Conservation (phyloP, 2,797 vertebrate species). For the Poliocrania exsul region DNA sequence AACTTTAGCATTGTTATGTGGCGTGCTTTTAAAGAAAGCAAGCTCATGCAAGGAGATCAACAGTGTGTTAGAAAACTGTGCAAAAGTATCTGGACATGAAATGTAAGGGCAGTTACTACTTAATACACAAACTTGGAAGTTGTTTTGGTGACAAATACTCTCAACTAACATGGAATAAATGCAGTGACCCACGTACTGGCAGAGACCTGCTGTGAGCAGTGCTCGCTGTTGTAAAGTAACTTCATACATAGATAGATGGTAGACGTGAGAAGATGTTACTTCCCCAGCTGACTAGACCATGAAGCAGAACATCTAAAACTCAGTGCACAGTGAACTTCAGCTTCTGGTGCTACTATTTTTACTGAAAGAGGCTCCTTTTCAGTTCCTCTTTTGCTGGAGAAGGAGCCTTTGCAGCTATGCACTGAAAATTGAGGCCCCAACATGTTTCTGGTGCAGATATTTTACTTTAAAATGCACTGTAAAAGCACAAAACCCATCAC, state of each 20-base stretch:
- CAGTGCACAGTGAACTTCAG: neutral
- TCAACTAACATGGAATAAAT: neutral
- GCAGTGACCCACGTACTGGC: neutral
- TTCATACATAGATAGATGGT: neutral
- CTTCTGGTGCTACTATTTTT: neutral
- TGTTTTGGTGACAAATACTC: neutral
- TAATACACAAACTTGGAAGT: neutral
- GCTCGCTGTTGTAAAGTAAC: neutral
- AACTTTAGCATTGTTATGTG: neutral
- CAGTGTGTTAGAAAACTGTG: neutral
- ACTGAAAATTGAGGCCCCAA: neutral
- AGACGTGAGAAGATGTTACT: neutral
- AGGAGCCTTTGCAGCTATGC: neutral
- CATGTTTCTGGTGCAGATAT: neutral
- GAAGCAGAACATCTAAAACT: neutral
- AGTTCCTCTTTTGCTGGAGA: conserved; percentile 3
- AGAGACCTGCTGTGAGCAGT: neutral
- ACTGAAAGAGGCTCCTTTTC: neutral
- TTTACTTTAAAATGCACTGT: neutral
- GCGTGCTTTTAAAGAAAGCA: neutral
- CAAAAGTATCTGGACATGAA: neutral
- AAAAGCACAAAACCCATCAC: neutral
- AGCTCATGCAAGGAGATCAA: neutral
- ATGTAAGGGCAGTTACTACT: neutral
- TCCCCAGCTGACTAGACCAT: neutral